These are phyloP conservation scores for Deroplatys truncata DNA, from an alignment of 2,888 invertebrate genomes.

Conservation along the genomic window DNA sequence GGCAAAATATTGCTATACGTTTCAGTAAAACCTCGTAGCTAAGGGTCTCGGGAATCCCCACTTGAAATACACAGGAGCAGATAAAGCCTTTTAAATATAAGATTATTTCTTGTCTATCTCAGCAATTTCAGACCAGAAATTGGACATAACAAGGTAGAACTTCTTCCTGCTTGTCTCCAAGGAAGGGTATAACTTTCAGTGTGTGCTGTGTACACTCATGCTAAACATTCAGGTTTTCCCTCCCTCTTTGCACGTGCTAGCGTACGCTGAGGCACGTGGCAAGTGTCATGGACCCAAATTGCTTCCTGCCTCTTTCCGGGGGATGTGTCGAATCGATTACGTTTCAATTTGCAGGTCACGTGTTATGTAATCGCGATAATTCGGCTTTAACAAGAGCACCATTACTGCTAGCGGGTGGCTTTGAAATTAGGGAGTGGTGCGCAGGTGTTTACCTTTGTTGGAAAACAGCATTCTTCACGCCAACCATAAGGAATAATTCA, in stretches of 20 bases:
- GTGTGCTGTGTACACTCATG: not conserved
- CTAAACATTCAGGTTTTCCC: not conserved
- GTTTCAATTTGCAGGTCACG: slow-evolving; percentile 1
- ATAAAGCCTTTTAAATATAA: too few species aligned
- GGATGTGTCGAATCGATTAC: not conserved
- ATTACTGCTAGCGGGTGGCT: not conserved
- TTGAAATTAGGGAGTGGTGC: too few species aligned
- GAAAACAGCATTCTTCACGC: not conserved
- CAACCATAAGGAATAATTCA: too few species aligned
- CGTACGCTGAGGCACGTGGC: not conserved
- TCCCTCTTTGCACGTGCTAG: not conserved
- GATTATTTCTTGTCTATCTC: too few species aligned
- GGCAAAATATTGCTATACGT: too few species aligned
- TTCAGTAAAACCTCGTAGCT: too few species aligned
- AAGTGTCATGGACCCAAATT: not conserved
- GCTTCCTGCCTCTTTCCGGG: not conserved
- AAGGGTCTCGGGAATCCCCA: too few species aligned
- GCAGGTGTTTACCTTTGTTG: not conserved
- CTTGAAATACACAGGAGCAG: too few species aligned
- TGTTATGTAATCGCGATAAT: not conserved
- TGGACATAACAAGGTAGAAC: too few species aligned
- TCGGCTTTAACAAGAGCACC: not conserved
- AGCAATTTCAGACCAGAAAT: too few species aligned
- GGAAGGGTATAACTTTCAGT: too few species aligned
- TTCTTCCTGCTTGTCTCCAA: too few species aligned